Evolutionary conservation across 2,113 vertebrate genomes (phyloP).

Genomic region (Spermophilus dauricus): DNA sequence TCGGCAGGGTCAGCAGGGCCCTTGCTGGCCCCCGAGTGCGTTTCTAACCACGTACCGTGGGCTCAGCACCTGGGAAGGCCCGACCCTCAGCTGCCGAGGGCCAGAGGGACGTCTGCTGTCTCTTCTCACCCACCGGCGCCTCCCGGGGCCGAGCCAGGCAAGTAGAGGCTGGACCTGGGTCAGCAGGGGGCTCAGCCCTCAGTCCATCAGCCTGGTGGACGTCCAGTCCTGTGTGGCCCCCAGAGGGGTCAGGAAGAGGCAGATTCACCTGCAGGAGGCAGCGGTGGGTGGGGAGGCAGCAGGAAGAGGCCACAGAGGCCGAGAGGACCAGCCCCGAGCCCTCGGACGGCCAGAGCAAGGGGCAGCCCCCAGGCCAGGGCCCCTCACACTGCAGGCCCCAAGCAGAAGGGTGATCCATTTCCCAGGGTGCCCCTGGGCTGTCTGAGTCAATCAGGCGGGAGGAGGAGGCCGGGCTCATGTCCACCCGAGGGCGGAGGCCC

Average conservation of each 20-base stretch:
- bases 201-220: not conserved
- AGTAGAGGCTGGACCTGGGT: not conserved
- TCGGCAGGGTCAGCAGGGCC: not conserved
- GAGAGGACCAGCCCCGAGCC: not conserved
- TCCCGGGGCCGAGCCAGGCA: not conserved
- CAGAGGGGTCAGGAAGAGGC: not conserved
- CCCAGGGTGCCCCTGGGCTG: slow-evolving; percentile 10
- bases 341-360: not conserved
- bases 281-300: not conserved
- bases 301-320: too few species aligned
- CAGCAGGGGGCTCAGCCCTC: not conserved
- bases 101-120: slow-evolving; percentile 81
- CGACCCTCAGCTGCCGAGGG: fast-evolving
- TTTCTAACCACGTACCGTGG: fast-evolving
- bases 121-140: slow-evolving; percentile 75
- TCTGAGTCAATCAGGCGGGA: slow-evolving; percentile 48
- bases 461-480: not conserved
- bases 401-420: not conserved
- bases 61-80: not conserved
- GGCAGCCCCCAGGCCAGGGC: not conserved
- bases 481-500: too few species aligned
- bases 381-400: not conserved
- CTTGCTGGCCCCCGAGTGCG: not conserved
- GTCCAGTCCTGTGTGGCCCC: not conserved
- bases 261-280: not conserved